Conservation (phyloP, 2,113 vertebrate genomes). For the Prietella phreatophila region DNA sequence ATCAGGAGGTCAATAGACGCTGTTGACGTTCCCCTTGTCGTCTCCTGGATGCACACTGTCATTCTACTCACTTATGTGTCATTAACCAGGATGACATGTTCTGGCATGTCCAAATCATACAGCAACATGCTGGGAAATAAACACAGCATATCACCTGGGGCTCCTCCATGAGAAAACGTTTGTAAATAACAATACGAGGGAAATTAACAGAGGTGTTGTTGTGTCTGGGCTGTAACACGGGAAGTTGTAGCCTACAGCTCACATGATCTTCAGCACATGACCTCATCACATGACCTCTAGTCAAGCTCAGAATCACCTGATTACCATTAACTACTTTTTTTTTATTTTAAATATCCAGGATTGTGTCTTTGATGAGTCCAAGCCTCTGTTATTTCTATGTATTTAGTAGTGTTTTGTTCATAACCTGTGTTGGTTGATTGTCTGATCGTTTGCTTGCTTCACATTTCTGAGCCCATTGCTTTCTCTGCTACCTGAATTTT, state of each 20-base stretch:
- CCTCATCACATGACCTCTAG: background rate
- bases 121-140: conserved; percentile 7
- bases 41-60: background rate
- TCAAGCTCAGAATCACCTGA: background rate
- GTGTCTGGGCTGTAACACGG: background rate
- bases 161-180: background rate
- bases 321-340: background rate
- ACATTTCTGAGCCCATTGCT: background rate
- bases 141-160: background rate
- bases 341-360: too few species aligned
- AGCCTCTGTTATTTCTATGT: background rate
- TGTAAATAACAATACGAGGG: background rate
- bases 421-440: background rate
- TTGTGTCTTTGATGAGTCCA: background rate
- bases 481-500: background rate
- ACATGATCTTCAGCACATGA: background rate
- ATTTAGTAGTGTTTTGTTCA: background rate
- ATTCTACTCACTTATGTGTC: background rate
- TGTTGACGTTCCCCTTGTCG: background rate
- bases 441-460: background rate
- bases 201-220: background rate
- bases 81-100: conserved; percentile 9
- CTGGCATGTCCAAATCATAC: background rate
- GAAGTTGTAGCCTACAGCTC: background rate
- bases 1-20: conserved; percentile 1